Evolutionary conservation across 2,888 invertebrate species (phyloP).

Genomic region (Penaeus monodon): DNA sequence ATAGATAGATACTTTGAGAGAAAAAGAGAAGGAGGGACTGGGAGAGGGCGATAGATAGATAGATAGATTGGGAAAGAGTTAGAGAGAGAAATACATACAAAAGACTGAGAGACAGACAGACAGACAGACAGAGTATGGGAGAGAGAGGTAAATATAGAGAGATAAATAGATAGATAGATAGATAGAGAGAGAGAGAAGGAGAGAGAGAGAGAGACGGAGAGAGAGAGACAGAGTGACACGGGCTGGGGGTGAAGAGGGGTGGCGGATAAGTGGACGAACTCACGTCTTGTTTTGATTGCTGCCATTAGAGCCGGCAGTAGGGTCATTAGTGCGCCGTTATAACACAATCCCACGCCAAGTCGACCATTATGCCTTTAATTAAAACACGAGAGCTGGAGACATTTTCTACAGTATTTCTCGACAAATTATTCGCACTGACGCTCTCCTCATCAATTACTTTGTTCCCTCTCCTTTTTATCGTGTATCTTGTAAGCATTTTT

Average conservation of each 20-base stretch:
- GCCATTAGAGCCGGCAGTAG: constrained; percentile 49
- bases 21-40: background rate
- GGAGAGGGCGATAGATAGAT: background rate
- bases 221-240: background rate
- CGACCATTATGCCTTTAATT: constrained; percentile 49
- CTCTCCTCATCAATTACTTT: too few species aligned
- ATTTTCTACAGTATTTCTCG: background rate
- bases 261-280: background rate
- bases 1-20: background rate
- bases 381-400: constrained; percentile 38
- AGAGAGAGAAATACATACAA: too few species aligned
- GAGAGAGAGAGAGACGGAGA: too few species aligned
- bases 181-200: too few species aligned
- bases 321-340: constrained; percentile 53
- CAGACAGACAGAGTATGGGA: too few species aligned
- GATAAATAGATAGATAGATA: too few species aligned
- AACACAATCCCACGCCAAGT: constrained; percentile 51
- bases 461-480: too few species aligned
- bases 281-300: constrained; percentile 56
- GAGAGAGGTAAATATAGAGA: too few species aligned
- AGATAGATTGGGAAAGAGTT: too few species aligned
- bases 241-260: background rate
- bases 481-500: too few species aligned
- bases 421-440: too few species aligned
- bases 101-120: too few species aligned